Evolutionary conservation across 1,140 invertebrate species (phyloP), one percentile per base, ranked within the genome.

Genomic region (Cydia splendana): DNA sequence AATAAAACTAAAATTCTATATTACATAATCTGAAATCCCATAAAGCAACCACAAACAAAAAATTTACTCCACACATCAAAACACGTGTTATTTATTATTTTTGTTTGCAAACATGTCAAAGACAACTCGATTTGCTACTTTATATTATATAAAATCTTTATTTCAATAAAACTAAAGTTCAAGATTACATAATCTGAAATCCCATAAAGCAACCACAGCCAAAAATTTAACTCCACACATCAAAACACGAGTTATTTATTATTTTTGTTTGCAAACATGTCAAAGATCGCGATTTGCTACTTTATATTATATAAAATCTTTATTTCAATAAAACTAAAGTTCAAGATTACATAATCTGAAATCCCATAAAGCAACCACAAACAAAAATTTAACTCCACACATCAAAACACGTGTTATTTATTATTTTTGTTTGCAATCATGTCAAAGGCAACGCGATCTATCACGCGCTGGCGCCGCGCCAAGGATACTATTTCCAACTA

Each of bases 51-150:
- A 71, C 67, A 42, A 71, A 69, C 65, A 69, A 69, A 69, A 69
- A 69, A 45, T 45, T 18, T 20, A 42, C 38, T 45, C 38, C 34
- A 42, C 67, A 71, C 34, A 69, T 69, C 67, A 71, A 38, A 71
- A 71, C 67, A 71, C 67, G 2, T 38, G n/a, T 38, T 71, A 71
- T 71, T 71, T 71, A 45, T 71, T 71, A 71, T 71, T 38, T 71
- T 71, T 71, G 67, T 71, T 71, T 71, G 67, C 67, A 71, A 45
- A n/a, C 67, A 71, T 71, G 67, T 71, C 67, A 71, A 71, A 71
- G 67, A 38, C 67, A 18, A 71, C 34, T n/a, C 67, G 67, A 71
- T 71, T 34, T 38, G 24, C 24, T 24, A 2, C 24, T 24, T 24
- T 24, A 24, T 24, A 24, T 24, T 24, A 2, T 24, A 24, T 24